Base-by-base conservation (phyloP, 2,888 invertebrate species). In the Koerneria pararmatus region DNA sequence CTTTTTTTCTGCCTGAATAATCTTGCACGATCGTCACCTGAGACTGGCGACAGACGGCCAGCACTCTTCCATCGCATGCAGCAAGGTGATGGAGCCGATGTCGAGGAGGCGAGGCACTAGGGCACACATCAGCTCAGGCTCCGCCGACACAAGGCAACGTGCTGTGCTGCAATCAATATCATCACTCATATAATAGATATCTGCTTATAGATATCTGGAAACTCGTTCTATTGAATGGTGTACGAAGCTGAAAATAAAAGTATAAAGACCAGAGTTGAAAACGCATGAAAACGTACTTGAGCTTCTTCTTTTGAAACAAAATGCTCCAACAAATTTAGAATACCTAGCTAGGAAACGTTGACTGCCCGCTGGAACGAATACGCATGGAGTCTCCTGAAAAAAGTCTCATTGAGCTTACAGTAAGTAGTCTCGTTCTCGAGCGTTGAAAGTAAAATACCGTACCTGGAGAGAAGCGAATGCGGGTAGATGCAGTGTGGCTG, bases 321-420 rank as follows among this genome's bases (percentile, higher is more conserved):
- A n/a, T n/a, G n/a, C n/a, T n/a, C n/a, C n/a, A n/a, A n/a, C n/a
- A n/a, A n/a, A n/a, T n/a, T n/a, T n/a, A n/a, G n/a, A n/a, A n/a
- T n/a, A n/a, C n/a, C n/a, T n/a, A n/a, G n/a, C n/a, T n/a, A 64
- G 64, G 64, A 54, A 64, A 2, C 34, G 29, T 15, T 56, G 64
- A 3, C 54, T 56, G 37, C 68, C 68, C 19, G 64, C 58, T 15
- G 71, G 71, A 37, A 71, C 69, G 46, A 71, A 67, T 5, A 71
- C 71, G 24, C 71, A 69, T 5, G 69, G 71, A 22, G 71, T 67
- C 64, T 71, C 71, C 67, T 68, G 65, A 29, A 48, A 4, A 31
- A 2, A 53, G 11, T 15, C 31, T 37, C 1, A 53, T 41, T 46
- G 1, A 8, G 15, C 49, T n/a, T 56, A 15, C 19, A 46, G 31